These are phyloP conservation scores for Xenentodon cancila DNA, from an alignment of 2,797 vertebrate species.

Conservation along the genomic window DNA sequence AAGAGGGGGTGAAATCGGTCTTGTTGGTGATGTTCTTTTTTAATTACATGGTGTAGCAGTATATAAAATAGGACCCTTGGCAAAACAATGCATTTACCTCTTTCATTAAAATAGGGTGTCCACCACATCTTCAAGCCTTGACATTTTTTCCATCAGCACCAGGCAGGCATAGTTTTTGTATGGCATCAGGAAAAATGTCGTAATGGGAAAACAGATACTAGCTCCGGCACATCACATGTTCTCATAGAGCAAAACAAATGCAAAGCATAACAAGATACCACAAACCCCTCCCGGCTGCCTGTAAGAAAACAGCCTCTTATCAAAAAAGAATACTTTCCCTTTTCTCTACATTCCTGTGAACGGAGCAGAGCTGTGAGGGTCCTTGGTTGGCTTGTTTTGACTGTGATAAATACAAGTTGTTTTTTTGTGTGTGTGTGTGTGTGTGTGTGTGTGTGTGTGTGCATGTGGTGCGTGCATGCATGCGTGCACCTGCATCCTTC, in stretches of 20 bases:
- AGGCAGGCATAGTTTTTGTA: conserved; percentile 64
- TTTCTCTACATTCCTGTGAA: conserved; percentile 63
- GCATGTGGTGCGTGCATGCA: conserved; percentile 20
- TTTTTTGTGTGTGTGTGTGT: conserved; percentile 28
- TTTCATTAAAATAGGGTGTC: conserved; percentile 35
- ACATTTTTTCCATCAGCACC: conserved; percentile 47
- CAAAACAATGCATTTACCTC: background rate
- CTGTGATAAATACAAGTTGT: conserved; percentile 65
- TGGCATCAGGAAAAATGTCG: conserved; percentile 63
- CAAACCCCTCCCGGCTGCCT: conserved; percentile 34
- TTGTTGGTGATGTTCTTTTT: conserved; percentile 67
- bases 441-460: conserved; percentile 24
- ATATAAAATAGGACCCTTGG: conserved; percentile 27
- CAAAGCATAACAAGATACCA: conserved; percentile 72
- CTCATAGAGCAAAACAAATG: conserved; percentile 71
- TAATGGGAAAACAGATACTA: conserved; percentile 78
- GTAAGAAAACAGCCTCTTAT: conserved; percentile 77
- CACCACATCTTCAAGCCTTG: conserved; percentile 29
- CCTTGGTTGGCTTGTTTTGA: conserved; percentile 74
- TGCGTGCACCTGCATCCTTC: background rate
- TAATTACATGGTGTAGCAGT: conserved; percentile 53
- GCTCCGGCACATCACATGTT: conserved; percentile 70
- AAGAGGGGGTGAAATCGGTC: conserved; percentile 43
- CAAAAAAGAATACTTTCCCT: conserved; percentile 65
- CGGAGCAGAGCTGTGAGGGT: conserved; percentile 45